phyloP scores from a whole-genome alignment of 2,797 vertebrate genomes.

The Chaetophractus vellerosus region DNA sequence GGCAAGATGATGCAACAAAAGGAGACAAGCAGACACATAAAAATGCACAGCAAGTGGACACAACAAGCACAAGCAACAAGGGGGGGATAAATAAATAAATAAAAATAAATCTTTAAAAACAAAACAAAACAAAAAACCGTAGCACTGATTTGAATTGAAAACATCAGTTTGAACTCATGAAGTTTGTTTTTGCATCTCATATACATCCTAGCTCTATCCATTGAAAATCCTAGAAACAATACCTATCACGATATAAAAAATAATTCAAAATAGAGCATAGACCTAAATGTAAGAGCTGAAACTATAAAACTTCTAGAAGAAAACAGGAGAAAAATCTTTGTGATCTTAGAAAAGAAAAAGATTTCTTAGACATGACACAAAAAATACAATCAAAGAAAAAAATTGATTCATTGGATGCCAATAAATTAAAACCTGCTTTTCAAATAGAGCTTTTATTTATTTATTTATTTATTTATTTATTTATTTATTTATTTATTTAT shows the following conservation, averaged over 20 bases:
- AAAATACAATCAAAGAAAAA: background rate
- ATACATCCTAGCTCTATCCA: background rate
- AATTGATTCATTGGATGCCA: background rate
- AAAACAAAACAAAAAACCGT: too few species aligned
- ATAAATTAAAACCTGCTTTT: constrained; percentile 17
- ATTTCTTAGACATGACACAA: background rate
- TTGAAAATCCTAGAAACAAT: background rate
- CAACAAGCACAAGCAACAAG: too few species aligned
- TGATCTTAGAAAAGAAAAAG: background rate
- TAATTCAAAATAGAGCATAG: background rate
- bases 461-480: too few species aligned
- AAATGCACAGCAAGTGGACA: too few species aligned
- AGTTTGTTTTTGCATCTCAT: background rate
- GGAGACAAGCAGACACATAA: too few species aligned
- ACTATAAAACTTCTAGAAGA: background rate
- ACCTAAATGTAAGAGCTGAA: background rate
- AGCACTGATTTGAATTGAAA: background rate
- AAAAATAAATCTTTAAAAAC: too few species aligned
- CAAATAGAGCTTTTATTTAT: background rate
- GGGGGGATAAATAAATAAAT: too few species aligned
- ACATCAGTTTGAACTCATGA: background rate
- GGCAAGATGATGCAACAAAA: too few species aligned
- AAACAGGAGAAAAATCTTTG: background rate
- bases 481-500: too few species aligned
- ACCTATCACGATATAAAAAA: background rate